phyloP scores from a whole-genome alignment of 2,113 vertebrate genomes.

The Bagarius yarrelli region DNA sequence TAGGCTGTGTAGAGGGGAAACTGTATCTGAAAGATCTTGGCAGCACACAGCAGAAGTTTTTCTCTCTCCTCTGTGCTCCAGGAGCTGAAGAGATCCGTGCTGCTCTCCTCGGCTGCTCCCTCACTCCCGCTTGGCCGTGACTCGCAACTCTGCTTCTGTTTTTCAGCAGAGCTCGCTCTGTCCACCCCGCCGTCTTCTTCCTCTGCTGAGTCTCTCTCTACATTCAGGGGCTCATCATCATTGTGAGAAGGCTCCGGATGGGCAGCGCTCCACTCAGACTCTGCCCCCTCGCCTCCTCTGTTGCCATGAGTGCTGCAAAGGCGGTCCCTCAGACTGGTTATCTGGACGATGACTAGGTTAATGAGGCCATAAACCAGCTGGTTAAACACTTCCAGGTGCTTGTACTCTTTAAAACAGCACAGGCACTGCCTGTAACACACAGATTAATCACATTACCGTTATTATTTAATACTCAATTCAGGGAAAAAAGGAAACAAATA shows the following conservation, averaged over 20 bases:
- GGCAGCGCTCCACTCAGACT: conserved; percentile 77
- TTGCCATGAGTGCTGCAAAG: conserved; percentile 76
- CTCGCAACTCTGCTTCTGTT: conserved; percentile 58
- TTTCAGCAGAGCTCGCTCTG: conserved; percentile 10
- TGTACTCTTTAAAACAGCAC: conserved; percentile 99
- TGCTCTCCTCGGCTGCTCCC: conserved; percentile 59
- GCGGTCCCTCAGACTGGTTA: conserved; percentile 72
- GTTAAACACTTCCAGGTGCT: conserved; percentile 98
- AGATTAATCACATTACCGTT: neutral
- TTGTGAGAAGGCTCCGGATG: conserved; percentile 70
- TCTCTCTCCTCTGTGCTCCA: conserved; percentile 98
- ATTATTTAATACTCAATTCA: neutral
- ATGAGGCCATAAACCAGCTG: conserved; percentile 98
- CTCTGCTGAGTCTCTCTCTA: conserved; percentile 86
- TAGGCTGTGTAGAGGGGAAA: conserved; percentile 98
- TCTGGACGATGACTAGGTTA: conserved; percentile 95
- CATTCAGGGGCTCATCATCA: conserved; percentile 84
- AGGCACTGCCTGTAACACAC: conserved; percentile 86
- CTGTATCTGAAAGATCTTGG: conserved; percentile 99
- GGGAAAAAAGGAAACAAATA: neutral
- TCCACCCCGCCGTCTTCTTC: conserved; percentile 75
- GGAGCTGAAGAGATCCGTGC: conserved; percentile 78
- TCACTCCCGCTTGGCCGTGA: conserved; percentile 67
- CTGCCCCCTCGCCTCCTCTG: conserved; percentile 67
- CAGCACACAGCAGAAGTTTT: conserved; percentile 93